Evolutionary conservation across 2,113 vertebrate genomes (phyloP), one percentile per base, ranked within the genome.

Genomic region (Tragelaphus buxtoni): DNA sequence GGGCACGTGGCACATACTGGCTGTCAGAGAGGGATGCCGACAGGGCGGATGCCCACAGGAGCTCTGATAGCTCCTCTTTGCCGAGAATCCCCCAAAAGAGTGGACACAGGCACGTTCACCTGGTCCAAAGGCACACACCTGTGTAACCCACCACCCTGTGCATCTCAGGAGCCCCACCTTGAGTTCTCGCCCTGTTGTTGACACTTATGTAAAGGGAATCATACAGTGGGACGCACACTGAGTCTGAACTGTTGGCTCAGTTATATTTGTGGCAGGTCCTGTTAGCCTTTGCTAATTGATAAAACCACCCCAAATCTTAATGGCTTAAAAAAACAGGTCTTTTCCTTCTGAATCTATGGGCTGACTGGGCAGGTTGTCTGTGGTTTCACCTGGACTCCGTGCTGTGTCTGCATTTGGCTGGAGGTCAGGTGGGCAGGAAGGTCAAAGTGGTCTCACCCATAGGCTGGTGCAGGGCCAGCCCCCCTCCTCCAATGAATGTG

Each of bases 251-350:
- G 5, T 72, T 72, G 65, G n/a, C 65, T 72, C n/a, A 12, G 72
- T n/a, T 32, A 7, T 3, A 9, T 12, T 49, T 69, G 80, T 56
- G 20, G 22, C 63, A 3, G 3, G 9, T 2, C 32, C 2, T 0
- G 32, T 42, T 49, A 42, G 49, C 42, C 39, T 77, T 85, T 42
- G 83, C 82, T 58, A 26, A 30, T 47, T 9, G 45, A 32, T 35
- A 30, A n/a, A 47, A 42, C 13, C 32, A 58, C n/a, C 88, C 77
- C 49, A 63, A n/a, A 56, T 13, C 53, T 55, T 55, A 58, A 60
- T 47, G 77, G 65, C 65, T 69, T 79, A 12, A 32, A 49, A 47
- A 45, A 12, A 26, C 8, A 56, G 7, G 32, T 35, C 9, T 65
- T 47, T 53, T 79, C 56, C 76, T 94, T 28, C 10, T 11, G 0